Conservation (phyloP, 2,797 vertebrate species). For the Schizothorax lantsangensis region DNA sequence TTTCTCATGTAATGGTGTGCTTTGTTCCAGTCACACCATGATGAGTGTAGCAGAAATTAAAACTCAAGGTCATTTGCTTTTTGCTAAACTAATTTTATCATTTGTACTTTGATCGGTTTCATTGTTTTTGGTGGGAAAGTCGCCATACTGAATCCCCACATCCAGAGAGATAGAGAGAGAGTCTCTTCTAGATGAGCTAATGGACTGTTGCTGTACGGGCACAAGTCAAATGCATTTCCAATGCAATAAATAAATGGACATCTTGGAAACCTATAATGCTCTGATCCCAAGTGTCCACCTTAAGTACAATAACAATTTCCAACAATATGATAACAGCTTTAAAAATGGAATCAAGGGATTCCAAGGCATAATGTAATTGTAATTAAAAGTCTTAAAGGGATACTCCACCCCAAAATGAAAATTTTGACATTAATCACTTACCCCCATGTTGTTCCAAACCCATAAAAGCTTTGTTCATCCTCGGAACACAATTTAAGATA, state of each 20-base stretch:
- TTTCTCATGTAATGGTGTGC: constrained; percentile 24
- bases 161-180: neutral
- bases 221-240: constrained; percentile 36
- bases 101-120: neutral
- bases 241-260: constrained; percentile 46
- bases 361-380: constrained; percentile 18
- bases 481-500: too few species aligned
- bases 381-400: constrained; percentile 2
- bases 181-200: neutral
- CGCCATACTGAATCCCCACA: neutral
- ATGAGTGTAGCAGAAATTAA: neutral
- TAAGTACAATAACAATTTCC: constrained; percentile 35
- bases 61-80: constrained; percentile 12
- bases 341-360: constrained; percentile 46
- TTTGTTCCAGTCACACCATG: constrained; percentile 21
- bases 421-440: too few species aligned
- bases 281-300: constrained; percentile 32
- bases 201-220: neutral
- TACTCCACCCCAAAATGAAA: too few species aligned
- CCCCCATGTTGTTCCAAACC: too few species aligned
- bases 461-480: too few species aligned
- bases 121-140: neutral
- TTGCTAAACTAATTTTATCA: constrained; percentile 8
- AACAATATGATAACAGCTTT: constrained; percentile 29
- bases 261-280: constrained; percentile 31